A percentile compares a stretch with the other conserved stretches of the same genome.
Conservation (phyloP, 2,888 invertebrate species). For the Meloe dianella region DNA sequence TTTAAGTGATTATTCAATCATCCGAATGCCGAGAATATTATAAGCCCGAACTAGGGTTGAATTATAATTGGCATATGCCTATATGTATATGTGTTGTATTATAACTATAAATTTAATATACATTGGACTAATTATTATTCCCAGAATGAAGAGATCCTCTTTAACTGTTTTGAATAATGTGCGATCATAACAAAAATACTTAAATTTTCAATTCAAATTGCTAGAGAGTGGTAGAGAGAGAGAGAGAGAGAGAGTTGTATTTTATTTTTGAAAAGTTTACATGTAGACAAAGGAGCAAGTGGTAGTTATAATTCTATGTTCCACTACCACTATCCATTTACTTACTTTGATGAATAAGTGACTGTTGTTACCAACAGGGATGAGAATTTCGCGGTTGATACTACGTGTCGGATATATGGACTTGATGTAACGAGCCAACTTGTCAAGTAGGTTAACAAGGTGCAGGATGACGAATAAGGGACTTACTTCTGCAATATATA, state of each 20-base stretch:
- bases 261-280: not conserved
- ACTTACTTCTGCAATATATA: not conserved
- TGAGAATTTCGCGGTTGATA: not conserved
- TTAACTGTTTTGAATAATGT: conserved; percentile 19
- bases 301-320: too few species aligned
- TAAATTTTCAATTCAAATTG: not conserved
- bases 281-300: not conserved
- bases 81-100: conserved; percentile 2
- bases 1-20: conserved; percentile 37
- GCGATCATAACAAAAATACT: not conserved
- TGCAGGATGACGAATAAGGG: conserved; percentile 10
- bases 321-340: not conserved
- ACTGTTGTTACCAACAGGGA: not conserved
- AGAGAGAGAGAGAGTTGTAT: not conserved
- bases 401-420: conserved; percentile 3
- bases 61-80: conserved; percentile 30
- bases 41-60: conserved; percentile 23
- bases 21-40: conserved; percentile 32
- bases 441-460: conserved; percentile 11
- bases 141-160: conserved; percentile 21
- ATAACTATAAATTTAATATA: not conserved
- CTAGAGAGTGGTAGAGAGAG: conserved; percentile 7
- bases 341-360: conserved; percentile 2
- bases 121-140: not conserved
- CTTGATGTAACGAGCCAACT: conserved; percentile 9